Percentiles rank a stretch among this genome's conserved stretches.
phyloP scores from a whole-genome alignment of 2,113 vertebrate genomes.

The Lucifuga dentata region DNA sequence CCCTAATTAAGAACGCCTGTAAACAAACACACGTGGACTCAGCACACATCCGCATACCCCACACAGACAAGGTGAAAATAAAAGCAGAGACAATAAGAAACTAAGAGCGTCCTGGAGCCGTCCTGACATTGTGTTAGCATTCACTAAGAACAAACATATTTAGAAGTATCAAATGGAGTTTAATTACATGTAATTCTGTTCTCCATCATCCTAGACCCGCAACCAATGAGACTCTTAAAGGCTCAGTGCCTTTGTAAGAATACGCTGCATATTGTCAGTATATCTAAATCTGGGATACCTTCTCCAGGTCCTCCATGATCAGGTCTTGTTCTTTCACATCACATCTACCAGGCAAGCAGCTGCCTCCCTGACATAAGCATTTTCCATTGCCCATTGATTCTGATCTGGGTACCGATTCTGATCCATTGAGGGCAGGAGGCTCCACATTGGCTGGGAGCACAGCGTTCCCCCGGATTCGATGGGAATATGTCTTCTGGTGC shows the following conservation, averaged over 20 bases:
- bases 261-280: background rate
- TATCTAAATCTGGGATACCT: constrained; percentile 68
- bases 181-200: background rate
- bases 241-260: background rate
- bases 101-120: no score
- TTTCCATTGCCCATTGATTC: constrained; percentile 50
- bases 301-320: constrained; percentile 80
- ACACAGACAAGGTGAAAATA: no score
- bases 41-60: no score
- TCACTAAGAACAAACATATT: constrained; percentile 3
- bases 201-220: background rate
- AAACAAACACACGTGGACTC: no score
- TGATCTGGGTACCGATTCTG: constrained; percentile 9
- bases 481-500: constrained; percentile 68
- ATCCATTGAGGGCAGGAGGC: background rate
- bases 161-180: background rate
- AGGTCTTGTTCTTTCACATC: constrained; percentile 79
- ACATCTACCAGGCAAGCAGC: constrained; percentile 43
- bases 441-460: constrained; percentile 69
- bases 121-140: constrained; percentile 16
- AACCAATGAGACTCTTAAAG: background rate
- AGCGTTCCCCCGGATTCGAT: constrained; percentile 72
- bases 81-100: no score
- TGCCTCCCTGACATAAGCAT: constrained; percentile 35
- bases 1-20: no score